Evolutionary conservation across 1,140 invertebrate species (phyloP).

Genomic region (Octopus bimaculoides): DNA sequence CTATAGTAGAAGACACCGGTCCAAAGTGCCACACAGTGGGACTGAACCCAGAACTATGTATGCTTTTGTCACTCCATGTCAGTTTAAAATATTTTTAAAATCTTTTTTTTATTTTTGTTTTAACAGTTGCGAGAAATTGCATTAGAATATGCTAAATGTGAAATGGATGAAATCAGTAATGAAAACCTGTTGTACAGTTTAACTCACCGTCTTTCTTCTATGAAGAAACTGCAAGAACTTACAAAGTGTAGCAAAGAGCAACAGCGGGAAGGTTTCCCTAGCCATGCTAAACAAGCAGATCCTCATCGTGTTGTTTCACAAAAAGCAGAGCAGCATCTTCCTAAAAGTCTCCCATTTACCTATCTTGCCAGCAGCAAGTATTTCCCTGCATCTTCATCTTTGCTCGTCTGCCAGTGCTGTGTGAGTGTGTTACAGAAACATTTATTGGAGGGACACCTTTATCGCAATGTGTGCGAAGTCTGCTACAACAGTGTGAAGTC

Average conservation of each 20-base stretch:
- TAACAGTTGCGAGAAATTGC: conserved; percentile 54
- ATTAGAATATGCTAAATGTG: conserved; percentile 49
- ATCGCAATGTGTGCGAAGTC: conserved; percentile 29
- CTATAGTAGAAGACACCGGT: too few species aligned
- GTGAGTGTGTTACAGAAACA: conserved; percentile 18
- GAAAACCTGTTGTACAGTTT: conserved; percentile 15
- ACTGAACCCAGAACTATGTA: too few species aligned
- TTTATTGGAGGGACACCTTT: background rate
- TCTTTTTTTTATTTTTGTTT: conserved; percentile 12
- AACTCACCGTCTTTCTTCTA: conserved; percentile 4
- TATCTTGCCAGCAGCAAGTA: too few species aligned
- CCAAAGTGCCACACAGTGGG: too few species aligned
- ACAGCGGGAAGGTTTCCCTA: too few species aligned
- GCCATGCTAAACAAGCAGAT: too few species aligned
- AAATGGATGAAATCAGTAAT: conserved; percentile 7
- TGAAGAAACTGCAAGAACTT: conserved; percentile 11
- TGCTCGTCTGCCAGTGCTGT: conserved; percentile 27
- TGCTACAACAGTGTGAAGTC: conserved; percentile 18
- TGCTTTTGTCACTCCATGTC: too few species aligned
- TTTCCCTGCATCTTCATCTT: background rate
- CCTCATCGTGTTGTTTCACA: too few species aligned
- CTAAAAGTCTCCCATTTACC: too few species aligned
- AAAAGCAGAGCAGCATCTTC: too few species aligned
- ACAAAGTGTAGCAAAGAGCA: too few species aligned
- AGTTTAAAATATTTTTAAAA: too few species aligned